phyloP scores from a whole-genome alignment of 2,113 vertebrate genomes.

The Hypocryptadius cinnamomeus region DNA sequence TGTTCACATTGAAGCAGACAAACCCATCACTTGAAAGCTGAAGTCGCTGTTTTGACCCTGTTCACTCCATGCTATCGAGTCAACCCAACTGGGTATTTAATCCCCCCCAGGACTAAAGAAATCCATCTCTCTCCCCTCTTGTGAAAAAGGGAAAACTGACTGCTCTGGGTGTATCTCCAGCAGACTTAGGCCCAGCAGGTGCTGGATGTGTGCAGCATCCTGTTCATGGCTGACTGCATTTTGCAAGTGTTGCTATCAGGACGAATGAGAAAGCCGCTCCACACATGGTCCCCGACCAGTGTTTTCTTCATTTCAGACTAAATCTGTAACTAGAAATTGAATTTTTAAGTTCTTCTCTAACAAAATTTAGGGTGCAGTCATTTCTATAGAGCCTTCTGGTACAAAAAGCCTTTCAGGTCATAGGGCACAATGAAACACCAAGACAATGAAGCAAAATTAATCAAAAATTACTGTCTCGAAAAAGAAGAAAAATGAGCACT shows the following conservation, averaged over 20 bases:
- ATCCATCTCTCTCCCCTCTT: neutral
- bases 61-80: neutral
- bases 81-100: neutral
- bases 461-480: neutral
- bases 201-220: neutral
- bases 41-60: neutral
- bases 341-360: neutral
- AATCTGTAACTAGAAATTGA: neutral
- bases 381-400: neutral
- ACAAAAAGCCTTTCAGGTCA: neutral
- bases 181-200: neutral
- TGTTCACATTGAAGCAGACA: neutral
- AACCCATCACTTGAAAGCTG: slow-evolving; percentile 20
- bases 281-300: neutral
- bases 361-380: neutral
- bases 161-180: neutral
- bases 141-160: neutral
- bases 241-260: neutral
- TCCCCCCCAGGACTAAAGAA: neutral
- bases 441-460: neutral
- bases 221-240: fast-evolving
- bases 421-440: neutral
- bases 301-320: neutral
- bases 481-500: neutral
- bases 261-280: fast-evolving